Conservation (phyloP, 2,113 vertebrate species). For the Sylvietta virens region DNA sequence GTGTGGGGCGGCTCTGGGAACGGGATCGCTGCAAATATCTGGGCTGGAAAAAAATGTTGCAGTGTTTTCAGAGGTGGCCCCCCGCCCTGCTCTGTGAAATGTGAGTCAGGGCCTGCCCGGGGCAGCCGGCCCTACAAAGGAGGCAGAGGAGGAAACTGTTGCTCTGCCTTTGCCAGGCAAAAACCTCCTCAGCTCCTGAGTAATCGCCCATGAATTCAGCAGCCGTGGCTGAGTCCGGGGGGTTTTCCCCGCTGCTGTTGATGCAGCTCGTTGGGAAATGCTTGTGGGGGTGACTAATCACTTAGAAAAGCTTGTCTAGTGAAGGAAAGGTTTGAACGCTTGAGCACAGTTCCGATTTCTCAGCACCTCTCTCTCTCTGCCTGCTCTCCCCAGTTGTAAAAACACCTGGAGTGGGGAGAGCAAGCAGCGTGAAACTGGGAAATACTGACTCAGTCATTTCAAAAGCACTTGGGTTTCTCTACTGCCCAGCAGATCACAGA, state of each 20-base stretch:
- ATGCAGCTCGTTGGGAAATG: constrained; percentile 26
- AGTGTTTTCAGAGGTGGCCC: background rate
- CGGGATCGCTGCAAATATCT: background rate
- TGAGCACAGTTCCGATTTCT: background rate
- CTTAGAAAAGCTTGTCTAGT: background rate
- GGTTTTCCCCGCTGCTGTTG: background rate
- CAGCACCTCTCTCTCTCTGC: background rate
- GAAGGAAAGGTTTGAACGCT: background rate
- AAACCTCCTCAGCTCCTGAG: constrained; percentile 29
- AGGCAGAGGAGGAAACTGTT: background rate
- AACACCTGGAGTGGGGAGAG: background rate
- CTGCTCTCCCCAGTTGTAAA: background rate
- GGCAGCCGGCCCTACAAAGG: background rate
- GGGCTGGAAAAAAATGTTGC: background rate
- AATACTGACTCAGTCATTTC: background rate
- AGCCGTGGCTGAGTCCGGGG: background rate
- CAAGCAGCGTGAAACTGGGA: background rate
- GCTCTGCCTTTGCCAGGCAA: constrained; percentile 31
- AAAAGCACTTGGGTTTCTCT: background rate
- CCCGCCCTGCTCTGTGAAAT: background rate
- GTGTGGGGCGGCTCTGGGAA: background rate
- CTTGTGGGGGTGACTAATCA: constrained; percentile 24
- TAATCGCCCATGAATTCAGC: background rate
- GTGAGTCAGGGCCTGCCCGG: constrained; percentile 38
- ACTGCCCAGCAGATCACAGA: background rate